Base-by-base conservation (phyloP, 2,888 invertebrate genomes). In the Catotricha subobsoleta region DNA sequence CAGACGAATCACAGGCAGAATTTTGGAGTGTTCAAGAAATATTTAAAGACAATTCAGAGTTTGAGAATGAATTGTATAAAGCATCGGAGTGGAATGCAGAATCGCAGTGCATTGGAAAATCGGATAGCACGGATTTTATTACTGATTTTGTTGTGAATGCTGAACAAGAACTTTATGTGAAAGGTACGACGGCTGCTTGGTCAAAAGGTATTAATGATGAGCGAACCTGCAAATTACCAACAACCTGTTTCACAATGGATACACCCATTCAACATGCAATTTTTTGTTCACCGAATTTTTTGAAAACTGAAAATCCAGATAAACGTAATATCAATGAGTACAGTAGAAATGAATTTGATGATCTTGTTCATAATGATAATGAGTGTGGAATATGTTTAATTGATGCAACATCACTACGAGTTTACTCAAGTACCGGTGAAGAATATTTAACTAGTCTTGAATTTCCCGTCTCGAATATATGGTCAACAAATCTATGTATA, bases 111-210 rank as follows among this genome's bases (percentile, higher is more conserved):
- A 7, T 3, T n/a, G 18, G 7, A 16, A 9, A 23, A 36, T 30
- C 45, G 34, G 8, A 49, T 42, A 44, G 39, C 29, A 42, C 48
- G 1, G 50, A 53, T 38, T 61, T 58, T 40, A 56, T 61, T 49
- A 56, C 52, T 18, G 58, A 60, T 42, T 57, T 52, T 27, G 51
- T 56, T 43, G 55, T 60, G 0, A 62, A 62, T 52, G 69, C 74
- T 56, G 90, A 90, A 60, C 90, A 91, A 56, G 92, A 92, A 57
- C 63, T 92, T 40, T 92, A 88, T 67, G 74, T 84, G 2, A 80
- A 76, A 51, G 86, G 81, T 2, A 74, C 81, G 54, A 80, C 83
- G 15, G 88, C 84, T 3, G 72, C 91, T 25, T 86, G 84, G 81
- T 80, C 74, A 9, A 69, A 69, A 66, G 76, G 71, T 70, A 52